phyloP scores from a whole-genome alignment of 2,113 vertebrate species.

The Zosterops hypoxanthus region DNA sequence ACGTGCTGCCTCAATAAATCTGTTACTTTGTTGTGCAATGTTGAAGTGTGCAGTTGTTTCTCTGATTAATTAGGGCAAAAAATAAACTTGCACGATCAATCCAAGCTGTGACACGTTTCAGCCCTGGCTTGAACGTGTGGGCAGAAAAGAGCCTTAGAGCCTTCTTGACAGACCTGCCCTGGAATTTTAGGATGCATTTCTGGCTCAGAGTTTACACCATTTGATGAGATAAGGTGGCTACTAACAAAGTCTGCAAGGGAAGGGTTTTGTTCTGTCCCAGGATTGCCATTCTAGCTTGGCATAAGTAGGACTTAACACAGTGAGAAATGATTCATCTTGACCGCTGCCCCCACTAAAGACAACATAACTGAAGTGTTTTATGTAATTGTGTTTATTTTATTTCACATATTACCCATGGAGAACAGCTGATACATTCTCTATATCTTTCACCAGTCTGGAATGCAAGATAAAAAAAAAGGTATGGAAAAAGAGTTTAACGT shows the following conservation, averaged over 20 bases:
- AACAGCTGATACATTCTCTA: constrained; percentile 81
- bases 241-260: neutral
- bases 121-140: constrained; percentile 19
- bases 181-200: neutral
- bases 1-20: constrained; percentile 48
- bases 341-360: neutral
- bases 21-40: constrained; percentile 65
- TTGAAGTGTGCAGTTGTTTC: constrained; percentile 54
- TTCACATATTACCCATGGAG: constrained; percentile 80
- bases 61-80: constrained; percentile 70
- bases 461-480: constrained; percentile 55
- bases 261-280: neutral
- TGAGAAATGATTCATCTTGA: neutral
- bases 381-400: constrained; percentile 68
- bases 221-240: neutral
- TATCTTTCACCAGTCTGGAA: constrained; percentile 77
- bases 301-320: neutral
- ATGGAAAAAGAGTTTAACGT: constrained; percentile 73
- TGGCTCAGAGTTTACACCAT: neutral
- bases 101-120: constrained; percentile 60
- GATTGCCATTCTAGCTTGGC: neutral
- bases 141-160: neutral
- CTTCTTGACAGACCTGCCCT: neutral
- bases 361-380: neutral
- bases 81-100: constrained; percentile 54